phyloP scores from a whole-genome alignment of 2,113 vertebrate genomes.

The Capra hircus region DNA sequence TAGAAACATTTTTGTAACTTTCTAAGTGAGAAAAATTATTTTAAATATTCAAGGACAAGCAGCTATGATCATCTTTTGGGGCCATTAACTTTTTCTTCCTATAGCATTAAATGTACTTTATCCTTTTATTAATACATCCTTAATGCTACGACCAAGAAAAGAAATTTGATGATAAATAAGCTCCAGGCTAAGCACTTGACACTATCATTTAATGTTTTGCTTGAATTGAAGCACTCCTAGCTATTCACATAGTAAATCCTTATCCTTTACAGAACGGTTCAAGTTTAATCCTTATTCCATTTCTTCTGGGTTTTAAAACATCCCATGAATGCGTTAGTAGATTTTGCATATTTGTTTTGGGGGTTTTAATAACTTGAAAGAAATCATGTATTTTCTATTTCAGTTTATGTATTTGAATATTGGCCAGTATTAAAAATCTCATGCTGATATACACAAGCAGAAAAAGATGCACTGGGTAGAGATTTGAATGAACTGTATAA shows the following conservation, averaged over 20 bases:
- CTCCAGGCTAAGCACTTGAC: neutral
- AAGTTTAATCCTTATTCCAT: slow-evolving; percentile 38
- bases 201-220: slow-evolving; percentile 41
- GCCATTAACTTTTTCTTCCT: slow-evolving; percentile 58
- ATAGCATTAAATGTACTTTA: slow-evolving; percentile 18
- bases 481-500: neutral
- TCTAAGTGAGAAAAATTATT: slow-evolving; percentile 47
- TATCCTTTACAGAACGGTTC: slow-evolving; percentile 11
- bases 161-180: slow-evolving; percentile 35
- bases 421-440: neutral
- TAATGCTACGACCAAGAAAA: neutral
- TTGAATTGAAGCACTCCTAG: slow-evolving; percentile 33
- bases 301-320: slow-evolving; percentile 40
- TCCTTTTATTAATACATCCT: slow-evolving; percentile 4
- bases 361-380: neutral
- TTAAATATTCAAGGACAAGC: slow-evolving; percentile 55
- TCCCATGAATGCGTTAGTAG: neutral
- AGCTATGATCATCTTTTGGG: slow-evolving; percentile 31
- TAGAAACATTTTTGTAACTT: slow-evolving; percentile 23
- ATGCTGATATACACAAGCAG: neutral
- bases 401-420: neutral
- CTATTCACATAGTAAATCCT: slow-evolving; percentile 38
- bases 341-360: neutral
- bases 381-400: slow-evolving; percentile 38
- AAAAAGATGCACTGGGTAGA: neutral